Evolutionary conservation across 2,888 invertebrate genomes (phyloP), one percentile per base, ranked within the genome.

Genomic region (Tortricodes alternella): DNA sequence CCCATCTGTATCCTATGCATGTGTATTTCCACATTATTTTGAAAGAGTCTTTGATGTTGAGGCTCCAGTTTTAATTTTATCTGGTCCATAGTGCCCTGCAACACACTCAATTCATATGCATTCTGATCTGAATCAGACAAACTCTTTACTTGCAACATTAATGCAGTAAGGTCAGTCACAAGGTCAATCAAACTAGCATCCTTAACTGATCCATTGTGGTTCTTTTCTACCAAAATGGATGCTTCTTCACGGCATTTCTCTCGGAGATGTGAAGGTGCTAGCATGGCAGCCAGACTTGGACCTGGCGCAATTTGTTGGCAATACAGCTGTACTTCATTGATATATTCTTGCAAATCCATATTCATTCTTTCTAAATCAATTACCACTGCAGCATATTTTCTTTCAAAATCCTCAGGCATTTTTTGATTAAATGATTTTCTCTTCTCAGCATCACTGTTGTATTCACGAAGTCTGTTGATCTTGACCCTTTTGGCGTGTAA

Each of bases 321-420:
- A 68, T 94, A 94, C 59, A 93, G 91, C 84, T 98, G 97, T 49
- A 98, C 95, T 71, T 96, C 95, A 73, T 95, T 95, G 46, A 98
- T 92, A 78, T 95, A 96, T 61, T 95, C 94, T 77, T 96, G 95
- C 62, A 99, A 92, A 76, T 98, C 96, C 67, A 93, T 93, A 83
- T 99, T 99, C 87, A 99, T 94, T 72, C 94, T 95, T 74, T 98
- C 98, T 68, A 99, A 92, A 63, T 98, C 97, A 51, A 98, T 94
- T 2, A 99, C 94, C 66, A 94, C 92, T 61, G 94, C 93, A 9
- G 98, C 98, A 89, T 99, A 99, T 72, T 95, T 94, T 66, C 95
- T 93, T 80, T 98, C 97, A 80, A 98, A 99, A 74, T 98, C 98
- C 60, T 96, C 94, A 3, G 95, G 93, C 70, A 97, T 93, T 60